phyloP scores from a whole-genome alignment of 2,113 vertebrate species.

The Macquaria ambigua region DNA sequence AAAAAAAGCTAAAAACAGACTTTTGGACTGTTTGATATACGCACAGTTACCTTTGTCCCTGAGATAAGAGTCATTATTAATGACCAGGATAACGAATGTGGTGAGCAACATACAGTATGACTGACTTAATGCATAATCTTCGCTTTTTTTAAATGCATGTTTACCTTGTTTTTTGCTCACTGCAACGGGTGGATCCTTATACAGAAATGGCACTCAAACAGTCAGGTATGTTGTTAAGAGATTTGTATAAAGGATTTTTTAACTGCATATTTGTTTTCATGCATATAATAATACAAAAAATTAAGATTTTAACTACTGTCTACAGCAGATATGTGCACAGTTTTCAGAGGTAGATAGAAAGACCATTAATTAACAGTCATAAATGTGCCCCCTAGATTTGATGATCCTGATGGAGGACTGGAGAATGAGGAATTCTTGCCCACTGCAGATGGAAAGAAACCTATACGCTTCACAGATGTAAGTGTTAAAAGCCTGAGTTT shows the following conservation, averaged over 20 bases:
- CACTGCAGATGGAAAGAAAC: conserved; percentile 87
- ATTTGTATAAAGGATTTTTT: conserved; percentile 10
- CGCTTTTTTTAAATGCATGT: conserved; percentile 80
- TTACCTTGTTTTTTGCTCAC: conserved; percentile 74
- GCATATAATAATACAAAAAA: neutral
- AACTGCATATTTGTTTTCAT: neutral
- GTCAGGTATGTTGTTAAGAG: conserved; percentile 77
- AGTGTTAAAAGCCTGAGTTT: conserved; percentile 47
- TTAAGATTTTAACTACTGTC: neutral
- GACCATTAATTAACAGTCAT: neutral
- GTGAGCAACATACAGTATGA: conserved; percentile 39
- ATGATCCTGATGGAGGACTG: conserved; percentile 82
- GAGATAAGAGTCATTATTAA: conserved; percentile 1
- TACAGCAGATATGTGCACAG: neutral
- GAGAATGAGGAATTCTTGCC: conserved; percentile 93
- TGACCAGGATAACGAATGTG: neutral
- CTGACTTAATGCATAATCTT: conserved; percentile 45
- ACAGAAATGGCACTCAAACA: conserved; percentile 81
- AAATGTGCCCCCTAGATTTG: conserved; percentile 83
- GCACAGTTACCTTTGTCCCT: neutral
- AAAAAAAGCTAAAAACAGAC: conserved; percentile 5
- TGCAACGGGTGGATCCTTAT: conserved; percentile 67
- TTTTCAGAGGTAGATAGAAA: neutral
- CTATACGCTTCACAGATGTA: conserved; percentile 93
- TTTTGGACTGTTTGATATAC: conserved; percentile 10